A percentile compares a stretch with the other conserved stretches of the same genome.
These are phyloP conservation scores for Heterochromis multidens DNA, from an alignment of 2,113 vertebrate genomes.

Conservation along the genomic window DNA sequence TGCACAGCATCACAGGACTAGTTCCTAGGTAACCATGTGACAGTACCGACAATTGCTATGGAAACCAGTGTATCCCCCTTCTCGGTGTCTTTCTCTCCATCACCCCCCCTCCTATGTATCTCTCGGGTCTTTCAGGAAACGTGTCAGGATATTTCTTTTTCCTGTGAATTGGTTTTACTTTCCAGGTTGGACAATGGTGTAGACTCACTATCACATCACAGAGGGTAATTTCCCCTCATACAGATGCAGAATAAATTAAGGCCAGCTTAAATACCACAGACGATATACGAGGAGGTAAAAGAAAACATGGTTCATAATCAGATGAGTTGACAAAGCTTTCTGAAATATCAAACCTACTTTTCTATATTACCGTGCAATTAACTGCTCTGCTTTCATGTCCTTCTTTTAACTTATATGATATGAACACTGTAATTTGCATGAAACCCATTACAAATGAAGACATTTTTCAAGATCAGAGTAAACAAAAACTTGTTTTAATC, in stretches of 20 bases:
- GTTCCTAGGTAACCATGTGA: constrained; percentile 73
- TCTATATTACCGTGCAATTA: neutral
- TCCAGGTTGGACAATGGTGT: constrained; percentile 27
- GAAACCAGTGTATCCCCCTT: constrained; percentile 46
- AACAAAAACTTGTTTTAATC: constrained; percentile 25
- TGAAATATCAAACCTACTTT: neutral
- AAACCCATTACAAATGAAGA: constrained; percentile 4
- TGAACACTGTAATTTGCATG: neutral
- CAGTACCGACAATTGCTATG: constrained; percentile 65
- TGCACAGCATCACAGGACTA: constrained; percentile 45
- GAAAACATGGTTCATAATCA: neutral
- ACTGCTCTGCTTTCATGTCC: neutral
- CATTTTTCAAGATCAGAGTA: constrained; percentile 25
- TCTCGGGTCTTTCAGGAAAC: constrained; percentile 25
- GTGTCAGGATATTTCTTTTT: constrained; percentile 35
- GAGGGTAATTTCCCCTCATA: neutral
- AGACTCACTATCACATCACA: constrained; percentile 22
- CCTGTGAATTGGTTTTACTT: constrained; percentile 34
- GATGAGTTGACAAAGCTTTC: neutral
- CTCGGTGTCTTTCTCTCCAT: neutral
- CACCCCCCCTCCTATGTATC: neutral
- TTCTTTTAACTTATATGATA: neutral
- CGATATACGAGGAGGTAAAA: neutral
- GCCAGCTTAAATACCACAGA: neutral
- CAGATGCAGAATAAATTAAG: neutral